A percentile compares a stretch with the other conserved stretches of the same genome.
These are phyloP conservation scores for Eriosoma lanigerum DNA, from an alignment of 1,140 invertebrate species.

Conservation along the genomic window DNA sequence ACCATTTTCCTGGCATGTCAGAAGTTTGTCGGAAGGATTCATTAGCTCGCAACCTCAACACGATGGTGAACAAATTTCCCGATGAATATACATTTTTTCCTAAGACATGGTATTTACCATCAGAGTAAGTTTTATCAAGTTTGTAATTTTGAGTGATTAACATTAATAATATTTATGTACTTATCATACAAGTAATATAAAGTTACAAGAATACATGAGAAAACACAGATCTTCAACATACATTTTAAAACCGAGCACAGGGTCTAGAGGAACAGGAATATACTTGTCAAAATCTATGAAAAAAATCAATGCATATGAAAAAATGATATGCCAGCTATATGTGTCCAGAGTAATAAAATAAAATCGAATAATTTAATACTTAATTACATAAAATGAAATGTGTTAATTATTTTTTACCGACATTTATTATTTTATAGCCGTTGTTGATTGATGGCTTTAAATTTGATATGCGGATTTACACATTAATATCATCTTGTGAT, in stretches of 20 bases:
- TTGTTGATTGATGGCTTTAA: constrained; percentile 86
- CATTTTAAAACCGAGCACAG: constrained; percentile 21
- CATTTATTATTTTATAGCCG: constrained; percentile 68
- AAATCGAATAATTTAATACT: neutral
- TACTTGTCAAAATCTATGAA: constrained; percentile 4
- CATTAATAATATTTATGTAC: neutral
- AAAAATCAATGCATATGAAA: neutral
- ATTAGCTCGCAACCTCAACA: constrained; percentile 92
- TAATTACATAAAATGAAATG: neutral
- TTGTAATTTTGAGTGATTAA: neutral
- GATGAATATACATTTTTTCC: constrained; percentile 90
- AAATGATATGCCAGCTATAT: constrained; percentile 29
- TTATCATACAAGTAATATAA: neutral
- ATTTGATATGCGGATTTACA: constrained; percentile 84
- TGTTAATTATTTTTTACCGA: neutral
- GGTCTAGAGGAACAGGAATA: neutral
- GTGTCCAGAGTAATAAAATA: constrained; percentile 5
- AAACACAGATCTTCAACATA: neutral
- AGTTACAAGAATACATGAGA: neutral
- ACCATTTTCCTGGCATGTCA: constrained; percentile 93
- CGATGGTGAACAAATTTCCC: constrained; percentile 77
- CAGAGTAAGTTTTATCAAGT: constrained; percentile 67
- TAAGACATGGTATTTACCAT: constrained; percentile 89
- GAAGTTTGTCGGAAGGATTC: constrained; percentile 92
- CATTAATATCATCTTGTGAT: constrained; percentile 82